Conservation (phyloP, 2,888 invertebrate genomes). For the Lepidochrysops patricia region DNA sequence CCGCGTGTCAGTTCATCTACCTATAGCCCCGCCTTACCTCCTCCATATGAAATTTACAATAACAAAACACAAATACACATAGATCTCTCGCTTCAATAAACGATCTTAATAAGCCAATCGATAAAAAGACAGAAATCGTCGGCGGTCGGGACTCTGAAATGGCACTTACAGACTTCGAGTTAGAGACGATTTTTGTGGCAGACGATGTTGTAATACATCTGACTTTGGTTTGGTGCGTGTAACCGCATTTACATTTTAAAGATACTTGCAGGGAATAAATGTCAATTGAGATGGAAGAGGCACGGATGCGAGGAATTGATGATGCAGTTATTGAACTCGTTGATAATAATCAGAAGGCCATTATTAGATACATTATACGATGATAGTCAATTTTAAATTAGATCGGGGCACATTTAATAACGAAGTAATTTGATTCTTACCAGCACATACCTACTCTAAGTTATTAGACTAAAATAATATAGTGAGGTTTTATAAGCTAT, state of each 20-base stretch:
- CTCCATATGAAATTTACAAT: constrained; percentile 60
- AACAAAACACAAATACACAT: constrained; percentile 43
- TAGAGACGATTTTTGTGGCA: constrained; percentile 24
- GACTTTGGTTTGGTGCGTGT: constrained; percentile 55
- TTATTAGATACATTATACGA: constrained; percentile 36
- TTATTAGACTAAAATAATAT: constrained; percentile 8
- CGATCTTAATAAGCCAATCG: constrained; percentile 59
- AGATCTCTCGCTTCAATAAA: constrained; percentile 59
- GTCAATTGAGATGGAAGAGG: constrained; percentile 67
- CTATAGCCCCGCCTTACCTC: constrained; percentile 68
- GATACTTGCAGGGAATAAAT: constrained; percentile 66
- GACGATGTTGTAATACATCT: constrained; percentile 16
- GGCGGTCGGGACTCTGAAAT: constrained; percentile 20
- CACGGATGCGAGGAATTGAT: constrained; percentile 59
- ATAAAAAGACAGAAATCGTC: constrained; percentile 33
- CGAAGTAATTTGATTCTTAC: constrained; percentile 10
- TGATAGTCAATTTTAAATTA: constrained; percentile 21
- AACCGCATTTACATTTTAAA: constrained; percentile 70
- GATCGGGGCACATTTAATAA: constrained; percentile 8
- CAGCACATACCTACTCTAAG: constrained; percentile 5
- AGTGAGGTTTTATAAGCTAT: constrained; percentile 1
- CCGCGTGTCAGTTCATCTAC: constrained; percentile 57
- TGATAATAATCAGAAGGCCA: constrained; percentile 44
- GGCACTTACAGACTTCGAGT: constrained; percentile 27
- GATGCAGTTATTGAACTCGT: constrained; percentile 62